phyloP scores from a whole-genome alignment of 2,797 vertebrate genomes.

The Enteromius unitaeniatus region DNA sequence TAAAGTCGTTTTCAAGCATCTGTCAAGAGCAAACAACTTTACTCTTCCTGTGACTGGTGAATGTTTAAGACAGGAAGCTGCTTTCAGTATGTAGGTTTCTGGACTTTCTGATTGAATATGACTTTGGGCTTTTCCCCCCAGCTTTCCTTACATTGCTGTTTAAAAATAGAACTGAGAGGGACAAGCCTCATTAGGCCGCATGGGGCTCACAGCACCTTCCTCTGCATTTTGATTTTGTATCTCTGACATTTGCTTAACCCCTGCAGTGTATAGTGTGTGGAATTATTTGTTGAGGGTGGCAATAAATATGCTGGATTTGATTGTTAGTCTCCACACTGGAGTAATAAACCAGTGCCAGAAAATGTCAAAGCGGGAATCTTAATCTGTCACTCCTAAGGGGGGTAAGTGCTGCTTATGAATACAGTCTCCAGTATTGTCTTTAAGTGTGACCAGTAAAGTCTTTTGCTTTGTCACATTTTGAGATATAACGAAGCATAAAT shows the following conservation, averaged over 20 bases:
- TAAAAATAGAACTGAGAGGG: background rate
- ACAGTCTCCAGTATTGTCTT: background rate
- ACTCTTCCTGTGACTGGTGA: background rate
- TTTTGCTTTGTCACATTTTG: background rate
- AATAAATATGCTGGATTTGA: background rate
- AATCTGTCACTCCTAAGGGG: background rate
- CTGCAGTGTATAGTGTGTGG: background rate
- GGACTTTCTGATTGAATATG: background rate
- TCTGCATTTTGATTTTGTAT: constrained; percentile 5
- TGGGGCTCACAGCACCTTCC: background rate
- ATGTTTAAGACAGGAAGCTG: background rate
- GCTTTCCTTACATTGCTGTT: background rate
- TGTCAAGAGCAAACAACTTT: background rate
- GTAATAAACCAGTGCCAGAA: background rate
- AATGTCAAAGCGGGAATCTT: background rate
- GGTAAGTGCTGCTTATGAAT: background rate
- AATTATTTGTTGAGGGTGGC: constrained; percentile 2
- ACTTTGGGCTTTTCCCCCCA: background rate
- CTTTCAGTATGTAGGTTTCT: background rate
- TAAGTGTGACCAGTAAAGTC: background rate
- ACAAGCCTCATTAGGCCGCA: background rate
- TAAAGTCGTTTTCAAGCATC: background rate
- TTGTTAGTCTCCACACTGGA: background rate
- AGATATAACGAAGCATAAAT: background rate
- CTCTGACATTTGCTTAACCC: background rate